These are phyloP conservation scores for Tyria jacobaeae DNA, from an alignment of 2,888 invertebrate species.

Conservation along the genomic window DNA sequence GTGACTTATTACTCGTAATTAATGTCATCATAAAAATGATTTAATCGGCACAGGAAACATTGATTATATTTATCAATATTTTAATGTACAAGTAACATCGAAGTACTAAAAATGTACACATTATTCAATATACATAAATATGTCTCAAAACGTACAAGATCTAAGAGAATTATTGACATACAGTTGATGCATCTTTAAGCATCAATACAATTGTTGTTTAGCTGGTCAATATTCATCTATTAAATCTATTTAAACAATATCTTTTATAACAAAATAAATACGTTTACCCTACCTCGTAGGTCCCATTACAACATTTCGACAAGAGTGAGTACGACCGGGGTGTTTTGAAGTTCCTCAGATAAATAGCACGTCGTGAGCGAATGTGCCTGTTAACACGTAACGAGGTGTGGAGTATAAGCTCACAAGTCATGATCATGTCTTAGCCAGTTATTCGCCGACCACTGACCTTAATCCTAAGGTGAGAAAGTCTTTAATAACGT, in stretches of 20 bases:
- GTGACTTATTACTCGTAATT: conserved; percentile 51
- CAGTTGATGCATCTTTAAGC: too few species aligned
- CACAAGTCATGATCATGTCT: conserved; percentile 86
- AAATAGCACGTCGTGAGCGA: conserved; percentile 85
- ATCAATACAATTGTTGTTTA: too few species aligned
- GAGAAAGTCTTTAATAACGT: conserved; percentile 60
- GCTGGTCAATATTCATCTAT: too few species aligned
- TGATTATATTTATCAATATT: conserved; percentile 48
- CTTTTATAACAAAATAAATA: conserved; percentile 38
- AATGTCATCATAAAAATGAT: conserved; percentile 60
- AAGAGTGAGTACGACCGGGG: conserved; percentile 59
- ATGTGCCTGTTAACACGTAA: conserved; percentile 86
- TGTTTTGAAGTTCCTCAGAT: conserved; percentile 81
- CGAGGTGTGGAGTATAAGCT: conserved; percentile 85
- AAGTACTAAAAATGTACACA: too few species aligned
- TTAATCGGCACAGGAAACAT: conserved; percentile 48
- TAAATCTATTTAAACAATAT: not conserved
- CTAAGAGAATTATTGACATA: too few species aligned
- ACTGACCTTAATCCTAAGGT: conserved; percentile 73
- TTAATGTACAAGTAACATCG: conserved; percentile 25
- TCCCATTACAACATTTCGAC: conserved; percentile 75
- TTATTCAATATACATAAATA: too few species aligned
- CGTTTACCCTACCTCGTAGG: conserved; percentile 64
- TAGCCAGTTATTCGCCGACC: conserved; percentile 84
- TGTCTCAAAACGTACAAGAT: too few species aligned